Conservation (phyloP, 2,888 invertebrate genomes). For the Spodoptera picta region DNA sequence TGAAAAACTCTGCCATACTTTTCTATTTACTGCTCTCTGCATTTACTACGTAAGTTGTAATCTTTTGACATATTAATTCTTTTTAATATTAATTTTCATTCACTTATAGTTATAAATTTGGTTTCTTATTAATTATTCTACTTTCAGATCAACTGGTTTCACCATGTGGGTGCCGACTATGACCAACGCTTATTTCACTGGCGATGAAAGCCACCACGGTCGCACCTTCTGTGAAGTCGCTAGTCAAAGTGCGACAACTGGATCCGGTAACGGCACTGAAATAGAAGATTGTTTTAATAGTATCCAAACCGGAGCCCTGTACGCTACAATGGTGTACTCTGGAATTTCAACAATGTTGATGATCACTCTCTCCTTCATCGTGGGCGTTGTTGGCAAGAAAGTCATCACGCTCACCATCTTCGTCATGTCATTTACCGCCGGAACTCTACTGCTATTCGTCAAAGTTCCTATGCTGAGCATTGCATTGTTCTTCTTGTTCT, state of each 20-base stretch:
- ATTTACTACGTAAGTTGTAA: conserved; percentile 77
- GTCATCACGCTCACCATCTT: conserved; percentile 70
- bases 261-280: conserved; percentile 59
- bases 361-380: conserved; percentile 72
- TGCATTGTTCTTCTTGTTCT: conserved; percentile 72
- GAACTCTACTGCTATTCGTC: conserved; percentile 69
- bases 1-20: conserved; percentile 73
- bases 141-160: conserved; percentile 75
- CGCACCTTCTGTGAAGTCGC: conserved; percentile 78
- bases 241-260: conserved; percentile 67
- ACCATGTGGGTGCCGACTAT: conserved; percentile 82
- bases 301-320: conserved; percentile 71
- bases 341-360: conserved; percentile 64
- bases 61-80: no score
- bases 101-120: no score
- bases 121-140: no score
- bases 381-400: conserved; percentile 72
- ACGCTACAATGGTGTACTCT: conserved; percentile 78
- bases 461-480: conserved; percentile 74
- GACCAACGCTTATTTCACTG: conserved; percentile 77
- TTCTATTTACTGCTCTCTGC: conserved; percentile 78
- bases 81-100: no score
- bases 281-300: conserved; percentile 69
- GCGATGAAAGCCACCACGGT: conserved; percentile 63
- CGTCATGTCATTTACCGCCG: conserved; percentile 62